Base-by-base conservation (phyloP, 1,140 invertebrate species). In the Manduca sexta region DNA sequence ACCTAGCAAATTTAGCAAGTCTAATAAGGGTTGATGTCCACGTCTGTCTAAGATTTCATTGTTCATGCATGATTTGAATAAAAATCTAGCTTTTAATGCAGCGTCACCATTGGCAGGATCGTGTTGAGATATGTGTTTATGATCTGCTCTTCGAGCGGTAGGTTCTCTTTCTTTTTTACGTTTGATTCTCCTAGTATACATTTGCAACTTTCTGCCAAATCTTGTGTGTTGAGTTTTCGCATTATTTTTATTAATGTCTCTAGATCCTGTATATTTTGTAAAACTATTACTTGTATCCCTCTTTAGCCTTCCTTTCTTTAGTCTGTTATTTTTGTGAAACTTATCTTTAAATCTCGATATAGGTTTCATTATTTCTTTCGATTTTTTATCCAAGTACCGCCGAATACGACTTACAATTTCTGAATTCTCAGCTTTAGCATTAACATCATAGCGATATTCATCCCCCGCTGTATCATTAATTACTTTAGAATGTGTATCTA, bases 1-100 rank as follows among this genome's bases (percentile, higher is more conserved):
- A 18, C 95, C 95, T 1, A 97, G 77, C 35, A 91, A 76, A 1
- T 92, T 80, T 15, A 97, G 76, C 18, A 97, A 85, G 29, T 89
- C 82, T 17, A 93, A 57, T 6, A 97, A 77, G 1, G 95, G 95
- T 49, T 88, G 85, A 53, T 92, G 89, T 17, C 90, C 91, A 45
- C 93, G 87, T 57, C 88, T 80, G 60, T 93, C 88, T 54, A 94
- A 84, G 44, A 93, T 86, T 18, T 91, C 89, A 75, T 91, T 90
- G 74, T 97, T 93, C 88, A 96, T 93, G 59, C 96, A 97, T 0
- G 94, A 95, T 56, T 90, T 88, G 65, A 94, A 97, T 0, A 97
- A 86, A 72, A 91, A 85, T 74, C 94, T 95, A 0, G 93, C 93
- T 82, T 95, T 95, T 1, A 89, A 42, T 17, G 89, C 88, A 0